Percentiles rank a stretch among this genome's conserved stretches.
Conservation (phyloP, 1,140 invertebrate species). For the Listronotus bonariensis region DNA sequence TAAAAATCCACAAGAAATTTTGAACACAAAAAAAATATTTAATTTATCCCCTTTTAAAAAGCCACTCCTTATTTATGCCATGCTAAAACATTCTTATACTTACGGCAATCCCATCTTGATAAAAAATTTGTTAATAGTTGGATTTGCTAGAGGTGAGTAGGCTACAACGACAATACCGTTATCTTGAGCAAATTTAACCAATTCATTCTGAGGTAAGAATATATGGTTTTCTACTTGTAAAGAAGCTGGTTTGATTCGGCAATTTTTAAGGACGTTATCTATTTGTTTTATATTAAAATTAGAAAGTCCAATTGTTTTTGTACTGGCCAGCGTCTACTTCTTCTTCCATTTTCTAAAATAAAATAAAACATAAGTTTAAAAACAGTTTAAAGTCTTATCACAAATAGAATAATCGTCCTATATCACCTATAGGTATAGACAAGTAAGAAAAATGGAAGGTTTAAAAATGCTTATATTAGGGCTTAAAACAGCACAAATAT, state of each 20-base stretch:
- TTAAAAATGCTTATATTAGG: no score
- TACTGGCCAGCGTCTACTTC: constrained; percentile 65
- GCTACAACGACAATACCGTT: constrained; percentile 77
- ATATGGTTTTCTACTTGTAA: constrained; percentile 81
- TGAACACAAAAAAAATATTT: no score
- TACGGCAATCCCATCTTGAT: constrained; percentile 51
- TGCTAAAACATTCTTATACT: constrained; percentile 8
- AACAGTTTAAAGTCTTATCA: neutral
- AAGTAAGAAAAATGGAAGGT: no score
- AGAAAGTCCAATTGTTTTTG: constrained; percentile 74
- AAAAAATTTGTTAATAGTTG: constrained; percentile 61
- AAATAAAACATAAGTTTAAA: constrained; percentile 10
- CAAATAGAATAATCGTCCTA: neutral
- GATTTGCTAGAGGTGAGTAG: constrained; percentile 80
- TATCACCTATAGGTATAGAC: no score
- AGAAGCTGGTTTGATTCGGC: constrained; percentile 70
- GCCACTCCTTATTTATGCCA: no score
- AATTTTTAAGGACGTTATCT: constrained; percentile 64
- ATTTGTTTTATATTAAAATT: constrained; percentile 79
- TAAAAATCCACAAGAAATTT: no score
- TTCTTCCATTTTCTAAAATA: constrained; percentile 71
- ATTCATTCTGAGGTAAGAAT: constrained; percentile 76
- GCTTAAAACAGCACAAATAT: no score
- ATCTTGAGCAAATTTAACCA: constrained; percentile 73
- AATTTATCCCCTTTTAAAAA: no score